These are phyloP conservation scores for Priocnemis perturbator DNA, from an alignment of 2,888 invertebrate genomes.

Conservation along the genomic window DNA sequence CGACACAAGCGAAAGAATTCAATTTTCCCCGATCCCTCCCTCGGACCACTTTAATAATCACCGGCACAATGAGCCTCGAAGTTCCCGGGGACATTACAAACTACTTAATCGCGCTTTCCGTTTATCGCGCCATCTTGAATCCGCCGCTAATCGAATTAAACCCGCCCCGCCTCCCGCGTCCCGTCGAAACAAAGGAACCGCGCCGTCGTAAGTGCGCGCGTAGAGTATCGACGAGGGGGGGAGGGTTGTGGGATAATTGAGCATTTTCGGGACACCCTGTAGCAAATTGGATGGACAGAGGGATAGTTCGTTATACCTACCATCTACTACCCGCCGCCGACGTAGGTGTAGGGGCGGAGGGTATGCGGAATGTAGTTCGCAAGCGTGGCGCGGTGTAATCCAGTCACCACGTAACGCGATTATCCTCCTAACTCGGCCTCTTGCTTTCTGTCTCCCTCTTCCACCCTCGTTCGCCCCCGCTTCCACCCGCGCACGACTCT, in stretches of 20 bases:
- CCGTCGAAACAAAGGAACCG: slow-evolving; percentile 3
- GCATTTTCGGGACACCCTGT: slow-evolving; percentile 33
- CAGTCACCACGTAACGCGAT: slow-evolving; percentile 72
- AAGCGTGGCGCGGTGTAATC: slow-evolving; percentile 71
- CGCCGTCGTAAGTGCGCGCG: background rate
- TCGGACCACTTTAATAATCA: too few species aligned
- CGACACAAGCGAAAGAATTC: too few species aligned
- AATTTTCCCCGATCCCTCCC: too few species aligned
- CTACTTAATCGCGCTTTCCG: background rate
- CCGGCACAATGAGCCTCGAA: too few species aligned
- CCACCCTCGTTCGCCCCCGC: slow-evolving; percentile 12
- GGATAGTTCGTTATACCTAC: slow-evolving; percentile 44
- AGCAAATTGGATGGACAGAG: slow-evolving; percentile 34
- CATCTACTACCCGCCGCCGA: too few species aligned
- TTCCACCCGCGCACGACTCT: background rate
- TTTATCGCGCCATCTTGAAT: slow-evolving; percentile 1
- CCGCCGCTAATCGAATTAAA: slow-evolving; percentile 8
- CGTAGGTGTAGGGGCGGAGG: slow-evolving; percentile 29
- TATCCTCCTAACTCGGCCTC: slow-evolving; percentile 66
- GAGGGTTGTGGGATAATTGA: slow-evolving; percentile 27
- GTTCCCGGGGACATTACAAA: too few species aligned
- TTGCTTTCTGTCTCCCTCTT: slow-evolving; percentile 49
- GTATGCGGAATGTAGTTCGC: slow-evolving; percentile 50
- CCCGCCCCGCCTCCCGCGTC: background rate
- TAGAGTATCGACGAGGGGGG: background rate